Base-by-base conservation (phyloP, 2,797 vertebrate species). In the Coendou prehensilis region DNA sequence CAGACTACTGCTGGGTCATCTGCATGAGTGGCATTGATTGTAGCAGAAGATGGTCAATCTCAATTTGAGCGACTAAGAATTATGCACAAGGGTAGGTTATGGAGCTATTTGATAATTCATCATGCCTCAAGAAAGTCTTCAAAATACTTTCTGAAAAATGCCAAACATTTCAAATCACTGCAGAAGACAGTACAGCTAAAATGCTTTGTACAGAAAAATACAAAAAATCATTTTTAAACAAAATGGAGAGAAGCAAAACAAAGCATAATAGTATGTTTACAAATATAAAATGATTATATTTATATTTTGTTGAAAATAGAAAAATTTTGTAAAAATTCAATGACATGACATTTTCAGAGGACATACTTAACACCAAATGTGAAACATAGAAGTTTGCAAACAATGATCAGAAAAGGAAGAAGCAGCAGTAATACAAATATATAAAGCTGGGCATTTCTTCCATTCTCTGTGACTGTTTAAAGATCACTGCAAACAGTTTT, bases 241-340 rank as follows among this genome's bases (percentile, higher is more conserved):
- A 76, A 45, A 37, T 33, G 17, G 11, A 81, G 17, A 64, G 47
- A 93, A 54, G 37, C 18, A 82, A 90, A 93, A 50, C 59, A n/a
- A 82, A 76, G 56, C 20, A 33, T 61, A 89, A 61, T 54, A 45
- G 30, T 79, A 84, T 20, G 15, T 22, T 85, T 37, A 80, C 57
- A 95, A 75, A 87, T 87, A 73, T 84, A 63, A 93, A 63, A 91
- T 64, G 0, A n/a, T 75, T 86, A 47, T n/a, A 86, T n/a, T 50
- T 50, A 64, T 61, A 71, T 57, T 67, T 81, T 88, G 45, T 63
- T 85, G 30, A 75, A 82, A 52, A 82, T 10, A 76, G 69, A 41
- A 41, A 71, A 63, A 23, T 26, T 69, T 45, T 80, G 33, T 4
- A 23, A 52, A 26, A 79, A 26, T 33, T 3, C 54, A 83, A 33